Conservation (phyloP, 2,113 vertebrate genomes). For the Plecotus auritus region DNA sequence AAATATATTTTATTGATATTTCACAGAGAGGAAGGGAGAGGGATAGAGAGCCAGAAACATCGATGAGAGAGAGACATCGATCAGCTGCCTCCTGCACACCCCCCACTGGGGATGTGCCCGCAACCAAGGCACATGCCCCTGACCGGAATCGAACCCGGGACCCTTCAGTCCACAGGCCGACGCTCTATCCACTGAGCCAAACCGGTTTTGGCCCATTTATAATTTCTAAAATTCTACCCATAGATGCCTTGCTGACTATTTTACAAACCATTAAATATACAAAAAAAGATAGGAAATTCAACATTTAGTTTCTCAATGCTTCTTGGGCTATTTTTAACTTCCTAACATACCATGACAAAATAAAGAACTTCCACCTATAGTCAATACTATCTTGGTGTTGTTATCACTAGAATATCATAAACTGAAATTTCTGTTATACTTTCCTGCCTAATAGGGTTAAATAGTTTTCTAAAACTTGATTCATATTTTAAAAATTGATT, state of each 20-base stretch:
- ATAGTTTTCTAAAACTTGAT: slow-evolving; percentile 24
- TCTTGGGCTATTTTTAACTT: slow-evolving; percentile 25
- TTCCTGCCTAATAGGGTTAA: neutral
- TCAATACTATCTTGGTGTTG: neutral
- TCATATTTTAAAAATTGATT: neutral
- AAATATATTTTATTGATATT: too few relatives aligned
- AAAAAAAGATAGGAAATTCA: neutral
- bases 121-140: too few relatives aligned
- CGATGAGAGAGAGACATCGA: too few relatives aligned
- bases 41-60: too few relatives aligned
- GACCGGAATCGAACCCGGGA: too few relatives aligned
- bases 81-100: too few relatives aligned
- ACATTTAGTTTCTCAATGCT: neutral
- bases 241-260: neutral
- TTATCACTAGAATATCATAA: slow-evolving; percentile 25
- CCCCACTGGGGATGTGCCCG: too few relatives aligned
- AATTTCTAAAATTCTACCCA: neutral
- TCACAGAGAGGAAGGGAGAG: too few relatives aligned
- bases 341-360: neutral
- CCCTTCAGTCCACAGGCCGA: too few relatives aligned
- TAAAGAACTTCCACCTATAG: neutral
- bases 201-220: too few relatives aligned
- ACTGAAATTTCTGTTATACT: neutral
- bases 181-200: too few relatives aligned
- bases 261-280: slow-evolving; percentile 1